Conservation (phyloP, 2,888 invertebrate genomes). For the Drosophila acutilabella region DNA sequence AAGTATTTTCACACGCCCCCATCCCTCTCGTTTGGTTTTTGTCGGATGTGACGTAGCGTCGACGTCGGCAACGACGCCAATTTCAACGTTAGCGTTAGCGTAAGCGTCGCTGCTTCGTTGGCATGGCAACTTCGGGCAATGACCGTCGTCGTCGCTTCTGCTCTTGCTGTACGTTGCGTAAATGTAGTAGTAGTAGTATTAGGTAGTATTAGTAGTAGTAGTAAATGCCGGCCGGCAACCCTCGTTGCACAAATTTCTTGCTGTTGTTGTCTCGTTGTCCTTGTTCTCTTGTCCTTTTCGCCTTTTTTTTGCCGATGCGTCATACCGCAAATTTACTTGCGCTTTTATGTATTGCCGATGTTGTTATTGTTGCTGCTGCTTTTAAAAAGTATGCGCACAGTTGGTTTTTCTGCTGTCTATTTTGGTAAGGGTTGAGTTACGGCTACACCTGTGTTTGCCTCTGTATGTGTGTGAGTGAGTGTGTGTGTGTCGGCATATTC, state of each 20-base stretch:
- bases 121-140: constrained; percentile 76
- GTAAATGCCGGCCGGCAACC: constrained; percentile 66
- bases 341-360: constrained; percentile 53
- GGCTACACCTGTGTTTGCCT: constrained; percentile 58
- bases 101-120: constrained; percentile 52
- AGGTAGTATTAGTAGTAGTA: constrained; percentile 34
- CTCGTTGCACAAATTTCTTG: constrained; percentile 29
- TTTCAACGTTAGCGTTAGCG: constrained; percentile 19
- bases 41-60: constrained; percentile 30
- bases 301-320: constrained; percentile 58
- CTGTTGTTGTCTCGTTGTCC: constrained; percentile 38
- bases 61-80: constrained; percentile 15
- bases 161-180: constrained; percentile 49
- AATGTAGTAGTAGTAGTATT: constrained; percentile 38
- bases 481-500: constrained; percentile 51
- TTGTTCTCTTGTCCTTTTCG: constrained; percentile 49
- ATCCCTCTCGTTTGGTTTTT: constrained; percentile 15
- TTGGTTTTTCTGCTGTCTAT: constrained; percentile 54
- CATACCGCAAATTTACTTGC: constrained; percentile 75
- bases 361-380: constrained; percentile 18
- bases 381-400: constrained; percentile 40
- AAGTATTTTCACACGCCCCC: constrained; percentile 72
- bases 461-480: constrained; percentile 12
- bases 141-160: constrained; percentile 56
- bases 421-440: constrained; percentile 60